These are phyloP conservation scores for Tragelaphus buxtoni DNA, from an alignment of 2,113 vertebrate genomes.

Conservation along the genomic window DNA sequence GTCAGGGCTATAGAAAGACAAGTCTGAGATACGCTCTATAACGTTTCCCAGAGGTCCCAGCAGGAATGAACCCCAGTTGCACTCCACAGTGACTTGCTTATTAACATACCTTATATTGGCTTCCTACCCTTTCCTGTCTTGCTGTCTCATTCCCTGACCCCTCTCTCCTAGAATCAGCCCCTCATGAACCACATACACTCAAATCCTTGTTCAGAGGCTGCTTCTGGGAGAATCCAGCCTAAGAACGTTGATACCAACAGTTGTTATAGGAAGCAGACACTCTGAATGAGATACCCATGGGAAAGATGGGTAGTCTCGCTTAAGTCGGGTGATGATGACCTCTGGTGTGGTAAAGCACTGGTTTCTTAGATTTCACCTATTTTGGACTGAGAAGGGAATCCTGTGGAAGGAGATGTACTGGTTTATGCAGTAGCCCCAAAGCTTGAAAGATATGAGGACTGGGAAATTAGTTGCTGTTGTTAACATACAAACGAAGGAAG, in stretches of 20 bases:
- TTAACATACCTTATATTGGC: not conserved
- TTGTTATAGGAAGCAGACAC: not conserved
- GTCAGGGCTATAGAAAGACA: not conserved
- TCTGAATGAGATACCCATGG: not conserved
- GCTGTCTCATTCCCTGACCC: not conserved
- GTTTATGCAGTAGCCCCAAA: not conserved
- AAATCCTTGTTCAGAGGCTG: not conserved
- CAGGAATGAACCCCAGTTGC: not conserved
- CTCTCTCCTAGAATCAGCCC: not conserved
- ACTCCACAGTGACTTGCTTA: not conserved
- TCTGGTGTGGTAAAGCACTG: not conserved
- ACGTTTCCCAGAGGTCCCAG: not conserved
- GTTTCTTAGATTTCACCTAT: not conserved
- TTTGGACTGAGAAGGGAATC: not conserved
- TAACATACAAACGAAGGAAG: not conserved
- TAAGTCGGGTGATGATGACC: too few relatives aligned
- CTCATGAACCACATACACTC: not conserved
- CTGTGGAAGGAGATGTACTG: not conserved
- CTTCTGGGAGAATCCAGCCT: not conserved
- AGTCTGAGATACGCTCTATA: not conserved
- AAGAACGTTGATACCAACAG: not conserved
- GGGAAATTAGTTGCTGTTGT: not conserved
- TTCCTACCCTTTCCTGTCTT: not conserved
- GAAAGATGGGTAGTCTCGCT: not conserved
- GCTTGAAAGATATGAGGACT: not conserved